phyloP scores from a whole-genome alignment of 2,888 invertebrate genomes.

The Plusia festucae region DNA sequence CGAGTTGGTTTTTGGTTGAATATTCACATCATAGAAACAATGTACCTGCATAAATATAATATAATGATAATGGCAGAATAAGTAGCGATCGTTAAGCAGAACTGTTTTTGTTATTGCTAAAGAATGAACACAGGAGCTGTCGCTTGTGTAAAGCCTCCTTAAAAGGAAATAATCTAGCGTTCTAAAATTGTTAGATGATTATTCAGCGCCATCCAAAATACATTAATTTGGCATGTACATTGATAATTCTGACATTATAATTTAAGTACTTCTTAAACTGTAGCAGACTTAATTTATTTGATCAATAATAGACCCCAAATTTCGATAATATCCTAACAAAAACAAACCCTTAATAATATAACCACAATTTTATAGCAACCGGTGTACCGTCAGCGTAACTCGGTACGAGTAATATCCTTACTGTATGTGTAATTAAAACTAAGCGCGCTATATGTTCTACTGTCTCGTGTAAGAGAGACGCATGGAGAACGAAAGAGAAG shows the following conservation, averaged over 20 bases:
- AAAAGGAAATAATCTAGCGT: too few relatives aligned
- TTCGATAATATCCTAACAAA: neutral
- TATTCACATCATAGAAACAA: slow-evolving; percentile 27
- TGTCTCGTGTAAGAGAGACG: slow-evolving; percentile 64
- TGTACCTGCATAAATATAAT: slow-evolving; percentile 33
- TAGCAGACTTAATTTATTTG: too few relatives aligned
- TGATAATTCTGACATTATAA: too few relatives aligned
- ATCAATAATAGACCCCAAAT: neutral
- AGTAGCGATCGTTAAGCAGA: slow-evolving; percentile 41
- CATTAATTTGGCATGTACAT: too few relatives aligned
- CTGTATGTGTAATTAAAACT: slow-evolving; percentile 80
- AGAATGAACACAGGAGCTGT: slow-evolving; percentile 18
- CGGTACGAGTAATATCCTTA: slow-evolving; percentile 69
- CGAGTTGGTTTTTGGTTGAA: slow-evolving; percentile 38
- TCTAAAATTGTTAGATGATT: too few relatives aligned
- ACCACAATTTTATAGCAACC: slow-evolving; percentile 42
- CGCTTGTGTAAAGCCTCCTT: too few relatives aligned
- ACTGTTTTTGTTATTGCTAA: slow-evolving; percentile 41
- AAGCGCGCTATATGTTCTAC: slow-evolving; percentile 73
- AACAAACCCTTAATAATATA: slow-evolving; percentile 14
- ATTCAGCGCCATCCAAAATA: too few relatives aligned
- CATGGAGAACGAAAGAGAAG: slow-evolving; percentile 59
- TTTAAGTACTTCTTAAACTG: too few relatives aligned
- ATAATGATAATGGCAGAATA: slow-evolving; percentile 36
- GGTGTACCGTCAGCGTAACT: slow-evolving; percentile 57